Evolutionary conservation across 2,113 vertebrate genomes (phyloP), one percentile per base, ranked within the genome.

Genomic region (Nannospalax galili): DNA sequence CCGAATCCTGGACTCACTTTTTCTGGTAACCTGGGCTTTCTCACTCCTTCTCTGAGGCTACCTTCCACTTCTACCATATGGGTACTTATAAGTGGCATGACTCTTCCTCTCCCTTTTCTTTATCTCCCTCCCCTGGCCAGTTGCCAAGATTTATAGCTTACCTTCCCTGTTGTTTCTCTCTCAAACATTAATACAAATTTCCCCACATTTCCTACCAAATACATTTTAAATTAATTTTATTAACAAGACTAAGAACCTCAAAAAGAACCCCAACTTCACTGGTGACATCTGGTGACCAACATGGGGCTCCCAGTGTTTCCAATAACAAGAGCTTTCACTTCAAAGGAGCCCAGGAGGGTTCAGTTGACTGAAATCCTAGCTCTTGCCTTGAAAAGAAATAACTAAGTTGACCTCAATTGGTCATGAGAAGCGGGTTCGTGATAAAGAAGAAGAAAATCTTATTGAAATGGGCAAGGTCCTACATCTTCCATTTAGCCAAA

Each of bases 381-480:
- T 73, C 26, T 74, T 5, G 35, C 14, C 30, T 64, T 3, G 62
- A 58, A 60, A 32, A 26, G 8, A n/a, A 64, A 64, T 2, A 1
- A 10, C n/a, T 32, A 12, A 28, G n/a, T 7, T 0, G 1, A 10
- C 16, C 64, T 48, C 48, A 35, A 24, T 75, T 1, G 65, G 62
- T 22, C 24, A 0, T 0, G 6, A 30, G 16, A 75, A 32, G 11
- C 28, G 62, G 67, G 26, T 35, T 32, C 28, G 24, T 0, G 9
- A 52, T 7, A 58, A 80, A 32, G 56, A 62, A 62, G 37, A 69
- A 40, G 52, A 35, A 26, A 22, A 35, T 3, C 8, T 32, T 5
- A 7, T 28, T 16, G 20, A 75, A 10, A 20, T 35, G 14, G 26
- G 22, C 2, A 14, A 62, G 56, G 26, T 32, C 35, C 26, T 1